phyloP scores from a whole-genome alignment of 1,140 invertebrate genomes.

The Euschistus heros region DNA sequence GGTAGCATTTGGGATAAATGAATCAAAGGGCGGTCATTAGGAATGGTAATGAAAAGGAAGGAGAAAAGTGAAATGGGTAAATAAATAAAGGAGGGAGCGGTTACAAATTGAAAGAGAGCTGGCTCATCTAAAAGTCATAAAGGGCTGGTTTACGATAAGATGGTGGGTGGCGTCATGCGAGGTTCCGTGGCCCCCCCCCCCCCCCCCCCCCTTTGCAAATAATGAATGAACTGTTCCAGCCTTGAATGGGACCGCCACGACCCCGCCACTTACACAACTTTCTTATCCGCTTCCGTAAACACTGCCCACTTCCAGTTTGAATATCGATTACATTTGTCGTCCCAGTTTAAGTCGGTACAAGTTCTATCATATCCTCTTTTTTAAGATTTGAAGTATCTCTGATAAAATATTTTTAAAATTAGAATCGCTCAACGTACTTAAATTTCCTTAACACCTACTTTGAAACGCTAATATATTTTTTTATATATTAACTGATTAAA shows the following conservation, averaged over 20 bases:
- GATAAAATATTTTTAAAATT: too few species aligned
- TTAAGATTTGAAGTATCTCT: too few species aligned
- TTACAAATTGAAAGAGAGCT: background rate
- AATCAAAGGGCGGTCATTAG: background rate
- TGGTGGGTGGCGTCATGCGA: constrained; percentile 1
- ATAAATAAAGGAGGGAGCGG: background rate
- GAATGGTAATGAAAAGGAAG: background rate
- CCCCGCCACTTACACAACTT: background rate
- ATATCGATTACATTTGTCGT: too few species aligned
- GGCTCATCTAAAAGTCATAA: constrained; percentile 15
- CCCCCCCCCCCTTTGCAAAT: background rate
- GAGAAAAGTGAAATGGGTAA: background rate
- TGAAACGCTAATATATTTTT: too few species aligned
- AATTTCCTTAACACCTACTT: too few species aligned
- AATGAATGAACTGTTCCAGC: constrained; percentile 10
- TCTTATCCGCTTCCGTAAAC: too few species aligned
- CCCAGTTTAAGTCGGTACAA: too few species aligned
- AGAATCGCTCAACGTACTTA: too few species aligned
- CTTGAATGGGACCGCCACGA: constrained; percentile 1
- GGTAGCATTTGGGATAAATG: background rate
- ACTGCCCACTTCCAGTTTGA: too few species aligned
- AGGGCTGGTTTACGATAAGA: background rate
- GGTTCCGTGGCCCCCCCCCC: background rate
- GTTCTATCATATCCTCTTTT: too few species aligned
- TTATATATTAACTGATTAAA: too few species aligned